Evolutionary conservation across 2,113 vertebrate genomes (phyloP).

Genomic region (Chionodraco myersi): DNA sequence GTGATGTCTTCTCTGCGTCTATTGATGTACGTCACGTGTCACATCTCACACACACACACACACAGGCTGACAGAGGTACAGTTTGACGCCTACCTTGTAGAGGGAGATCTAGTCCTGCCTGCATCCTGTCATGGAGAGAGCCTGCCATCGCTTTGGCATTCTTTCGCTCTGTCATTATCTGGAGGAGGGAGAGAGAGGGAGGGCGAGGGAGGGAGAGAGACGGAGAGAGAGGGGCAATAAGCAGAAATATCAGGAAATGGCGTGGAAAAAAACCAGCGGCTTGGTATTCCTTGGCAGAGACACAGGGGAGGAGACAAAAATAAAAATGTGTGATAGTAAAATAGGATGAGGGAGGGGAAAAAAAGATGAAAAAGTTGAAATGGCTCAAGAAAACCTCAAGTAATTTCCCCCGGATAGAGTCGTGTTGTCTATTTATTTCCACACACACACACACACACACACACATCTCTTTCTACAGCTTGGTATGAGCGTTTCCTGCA

Average conservation of each 20-base stretch:
- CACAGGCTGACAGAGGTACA: not conserved
- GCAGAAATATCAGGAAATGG: constrained; percentile 36
- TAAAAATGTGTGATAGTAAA: constrained; percentile 31
- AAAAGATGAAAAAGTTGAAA: constrained; percentile 47
- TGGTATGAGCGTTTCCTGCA: constrained; percentile 33
- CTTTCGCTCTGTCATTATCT: constrained; percentile 99
- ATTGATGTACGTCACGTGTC: not conserved
- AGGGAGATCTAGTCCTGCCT: constrained; percentile 91
- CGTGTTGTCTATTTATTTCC: constrained; percentile 28
- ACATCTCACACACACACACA: not conserved
- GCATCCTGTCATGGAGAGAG: constrained; percentile 86
- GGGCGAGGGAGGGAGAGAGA: not conserved
- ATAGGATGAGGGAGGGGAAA: not conserved
- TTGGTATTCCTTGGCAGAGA: constrained; percentile 6
- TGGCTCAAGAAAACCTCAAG: constrained; percentile 34
- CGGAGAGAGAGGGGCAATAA: not conserved
- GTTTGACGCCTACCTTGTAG: constrained; percentile 88
- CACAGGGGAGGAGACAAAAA: constrained; percentile 13
- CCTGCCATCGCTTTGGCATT: constrained; percentile 96
- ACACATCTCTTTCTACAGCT: too few relatives aligned
- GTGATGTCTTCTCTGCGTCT: not conserved
- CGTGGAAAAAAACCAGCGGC: constrained; percentile 17
- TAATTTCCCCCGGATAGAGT: constrained; percentile 44
- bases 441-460: too few relatives aligned
- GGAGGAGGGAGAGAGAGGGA: constrained; percentile 7